Conservation (phyloP, 2,113 vertebrate genomes). For the Sylvilagus bachmani region DNA sequence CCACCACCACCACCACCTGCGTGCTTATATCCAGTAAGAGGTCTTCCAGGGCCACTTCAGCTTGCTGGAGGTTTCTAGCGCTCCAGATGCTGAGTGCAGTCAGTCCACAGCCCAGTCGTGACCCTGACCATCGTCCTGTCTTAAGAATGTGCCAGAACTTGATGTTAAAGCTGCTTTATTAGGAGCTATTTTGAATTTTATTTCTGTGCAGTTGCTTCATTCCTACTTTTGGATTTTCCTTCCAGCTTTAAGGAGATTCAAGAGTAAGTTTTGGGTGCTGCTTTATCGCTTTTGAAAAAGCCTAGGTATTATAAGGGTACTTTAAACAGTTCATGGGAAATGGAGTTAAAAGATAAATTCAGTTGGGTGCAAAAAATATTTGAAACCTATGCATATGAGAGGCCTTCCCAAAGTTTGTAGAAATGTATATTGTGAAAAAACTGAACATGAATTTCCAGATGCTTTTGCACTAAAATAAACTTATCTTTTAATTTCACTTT, state of each 20-base stretch:
- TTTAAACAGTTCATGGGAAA: too few relatives aligned
- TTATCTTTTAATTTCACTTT: too few relatives aligned
- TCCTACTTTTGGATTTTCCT: slow-evolving; percentile 30
- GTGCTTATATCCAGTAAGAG: slow-evolving; percentile 19
- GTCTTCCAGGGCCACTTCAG: slow-evolving; percentile 27
- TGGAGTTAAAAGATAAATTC: too few relatives aligned
- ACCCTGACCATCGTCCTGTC: background rate
- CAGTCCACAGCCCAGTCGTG: background rate
- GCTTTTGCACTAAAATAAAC: too few relatives aligned
- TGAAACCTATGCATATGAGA: too few relatives aligned
- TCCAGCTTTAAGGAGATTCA: slow-evolving; percentile 15
- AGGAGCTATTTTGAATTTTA: slow-evolving; percentile 42
- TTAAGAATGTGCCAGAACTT: slow-evolving; percentile 29
- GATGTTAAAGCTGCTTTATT: slow-evolving; percentile 23
- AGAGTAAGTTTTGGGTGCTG: background rate
- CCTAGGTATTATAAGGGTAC: background rate
- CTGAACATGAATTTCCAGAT: too few relatives aligned
- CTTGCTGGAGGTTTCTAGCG: slow-evolving; percentile 37
- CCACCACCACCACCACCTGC: background rate
- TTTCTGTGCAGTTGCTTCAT: slow-evolving; percentile 22
- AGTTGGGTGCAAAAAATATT: too few relatives aligned
- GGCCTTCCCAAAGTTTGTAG: too few relatives aligned
- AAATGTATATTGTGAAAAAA: too few relatives aligned
- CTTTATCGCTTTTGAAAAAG: background rate
- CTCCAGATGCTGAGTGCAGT: background rate